Base-by-base conservation (phyloP, 2,113 vertebrate species). In the Salvelinus alpinus region DNA sequence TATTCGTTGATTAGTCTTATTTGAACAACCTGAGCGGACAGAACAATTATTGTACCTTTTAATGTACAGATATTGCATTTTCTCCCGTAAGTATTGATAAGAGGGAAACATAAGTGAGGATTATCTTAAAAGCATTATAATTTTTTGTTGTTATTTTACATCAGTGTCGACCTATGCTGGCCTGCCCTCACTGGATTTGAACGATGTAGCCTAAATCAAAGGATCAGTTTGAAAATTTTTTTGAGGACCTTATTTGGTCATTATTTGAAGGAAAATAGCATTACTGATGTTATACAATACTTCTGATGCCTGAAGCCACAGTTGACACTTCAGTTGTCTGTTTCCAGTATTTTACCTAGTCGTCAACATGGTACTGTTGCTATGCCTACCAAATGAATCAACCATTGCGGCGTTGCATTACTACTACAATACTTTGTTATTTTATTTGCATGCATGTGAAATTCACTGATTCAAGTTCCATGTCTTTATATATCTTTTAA, bases 11-110 rank as follows among this genome's bases (percentile, higher is more conserved):
- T 31, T 54, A 22, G 31, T 83, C 81, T 82, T 80, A 62, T 73
- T 24, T 77, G 72, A 87, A 67, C n/a, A 70, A 69, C 74, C 78
- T 64, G 77, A 86, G 80, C 64, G 78, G 73, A 71, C 71, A 44
- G 66, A 73, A 71, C 70, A 38, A 44, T 29, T 24, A 71, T 12
- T n/a, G 70, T 77, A 64, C 47, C 47, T 71, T 38, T 60, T 76
- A 47, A 74, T 64, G 64, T 48, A 71, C 76, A 22, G 48, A 82
- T 57, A 64, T 54, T 78, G 22, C 75, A 62, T 79, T 72, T 70
- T 38, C 34, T 38, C 34, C 34, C 34, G 1, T 38, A 38, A 2
- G 38, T 44, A 44, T 44, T 44, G 38, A 44, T 44, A 44, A 44
- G 38, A 44, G 38, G 38, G 38, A 44, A 44, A 44, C 9, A 44